Evolutionary conservation across 2,113 vertebrate species (phyloP), one percentile per base, ranked within the genome.

Genomic region (Proteles cristata): DNA sequence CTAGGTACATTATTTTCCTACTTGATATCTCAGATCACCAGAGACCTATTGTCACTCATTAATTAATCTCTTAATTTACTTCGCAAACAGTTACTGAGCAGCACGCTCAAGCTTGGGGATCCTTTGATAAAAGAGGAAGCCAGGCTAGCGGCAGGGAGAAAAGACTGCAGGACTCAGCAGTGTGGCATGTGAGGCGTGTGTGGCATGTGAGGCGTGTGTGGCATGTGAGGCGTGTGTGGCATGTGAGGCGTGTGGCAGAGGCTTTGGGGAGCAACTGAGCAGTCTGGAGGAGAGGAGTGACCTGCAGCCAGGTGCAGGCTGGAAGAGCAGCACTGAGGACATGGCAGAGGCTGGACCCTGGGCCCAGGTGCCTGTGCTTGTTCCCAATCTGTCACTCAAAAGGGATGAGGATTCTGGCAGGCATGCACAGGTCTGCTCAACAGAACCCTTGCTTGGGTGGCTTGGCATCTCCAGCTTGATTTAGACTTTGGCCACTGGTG

Each of bases 61-160:
- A 45, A 63, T 88, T 79, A 35, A 76, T 82, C 58, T 93, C 76
- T 88, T 88, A 84, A 73, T 81, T 93, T 21, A 69, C 28, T 66
- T 80, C 81, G 48, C 10, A n/a, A 92, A 66, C 25, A 83, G 33
- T 77, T 73, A 58, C 25, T 73, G 53, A 95, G 66, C 17, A 28
- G 81, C 45, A 66, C 5, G 0, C 1, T 2, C 76, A 87, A 89
- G 63, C n/a, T 43, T 63, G 33, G 61, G 50, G 50, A 25, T 19
- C 25, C 43, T 68, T 25, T 85, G 66, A 58, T 61, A 26, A 55
- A 93, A 73, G 43, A 91, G 10, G 43, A 79, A 82, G 71, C 35
- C 55, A 79, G 25, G 79, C 39, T 33, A 63, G 58, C 28, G 28
- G 12, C 65, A 14, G n/a, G 7, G 48, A 90, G 48, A 86, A 31